Conservation (phyloP, 2,113 vertebrate species). For the Lampris megalopsis region DNA sequence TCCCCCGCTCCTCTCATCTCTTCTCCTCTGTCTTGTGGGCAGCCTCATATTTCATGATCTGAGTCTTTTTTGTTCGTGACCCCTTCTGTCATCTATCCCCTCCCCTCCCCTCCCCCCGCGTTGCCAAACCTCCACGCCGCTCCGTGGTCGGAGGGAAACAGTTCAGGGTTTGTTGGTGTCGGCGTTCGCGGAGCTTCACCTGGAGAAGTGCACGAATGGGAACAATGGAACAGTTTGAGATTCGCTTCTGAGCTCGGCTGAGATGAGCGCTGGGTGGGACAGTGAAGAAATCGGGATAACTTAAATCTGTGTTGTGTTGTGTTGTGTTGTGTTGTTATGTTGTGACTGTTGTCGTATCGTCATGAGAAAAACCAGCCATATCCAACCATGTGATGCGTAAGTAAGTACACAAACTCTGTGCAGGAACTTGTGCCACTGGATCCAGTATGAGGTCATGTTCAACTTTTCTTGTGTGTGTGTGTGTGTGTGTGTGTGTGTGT, state of each 20-base stretch:
- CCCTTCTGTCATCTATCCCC: slow-evolving; percentile 41
- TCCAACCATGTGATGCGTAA: background rate
- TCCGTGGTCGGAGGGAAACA: too few species aligned
- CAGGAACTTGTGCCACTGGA: slow-evolving; percentile 16
- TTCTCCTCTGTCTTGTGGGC: slow-evolving; percentile 32
- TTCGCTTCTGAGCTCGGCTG: too few species aligned
- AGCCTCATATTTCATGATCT: slow-evolving; percentile 73
- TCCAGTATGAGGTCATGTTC: slow-evolving; percentile 50
- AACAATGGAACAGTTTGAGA: too few species aligned
- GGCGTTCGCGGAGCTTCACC: too few species aligned
- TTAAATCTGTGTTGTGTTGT: too few species aligned
- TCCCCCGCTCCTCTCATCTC: slow-evolving; percentile 24
- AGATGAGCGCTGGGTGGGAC: too few species aligned
- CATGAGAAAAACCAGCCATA: too few species aligned
- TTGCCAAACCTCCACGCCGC: background rate
- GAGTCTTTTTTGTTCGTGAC: slow-evolving; percentile 60
- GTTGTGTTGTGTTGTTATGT: too few species aligned
- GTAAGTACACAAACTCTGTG: slow-evolving; percentile 14
- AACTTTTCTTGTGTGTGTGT: slow-evolving; percentile 11
- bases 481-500: slow-evolving; percentile 13
- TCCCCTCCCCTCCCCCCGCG: background rate
- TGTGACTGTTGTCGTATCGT: too few species aligned
- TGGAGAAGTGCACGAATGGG: too few species aligned
- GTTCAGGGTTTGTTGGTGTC: too few species aligned
- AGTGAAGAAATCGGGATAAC: too few species aligned